Evolutionary conservation across 2,797 vertebrate species (phyloP).

Genomic region (Novumbra hubbsi): DNA sequence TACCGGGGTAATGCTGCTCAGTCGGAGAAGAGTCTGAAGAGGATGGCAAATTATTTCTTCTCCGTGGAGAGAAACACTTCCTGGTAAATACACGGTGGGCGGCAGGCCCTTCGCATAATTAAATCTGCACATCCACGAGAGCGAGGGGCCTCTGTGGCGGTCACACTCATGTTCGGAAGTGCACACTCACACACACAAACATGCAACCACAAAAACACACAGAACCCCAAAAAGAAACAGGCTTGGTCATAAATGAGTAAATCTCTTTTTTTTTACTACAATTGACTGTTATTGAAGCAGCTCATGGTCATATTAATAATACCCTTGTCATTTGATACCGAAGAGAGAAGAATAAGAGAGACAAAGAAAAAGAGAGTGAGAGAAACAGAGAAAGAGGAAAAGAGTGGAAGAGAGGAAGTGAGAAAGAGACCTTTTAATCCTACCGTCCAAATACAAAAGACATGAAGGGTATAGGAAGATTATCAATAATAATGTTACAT

Average conservation of each 20-base stretch:
- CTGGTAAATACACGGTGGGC: constrained; percentile 73
- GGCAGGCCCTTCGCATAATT: constrained; percentile 68
- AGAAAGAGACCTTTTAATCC: not conserved
- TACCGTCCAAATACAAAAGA: no score
- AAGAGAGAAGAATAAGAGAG: not conserved
- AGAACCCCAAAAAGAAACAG: constrained; percentile 1
- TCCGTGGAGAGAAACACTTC: constrained; percentile 64
- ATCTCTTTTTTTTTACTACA: not conserved
- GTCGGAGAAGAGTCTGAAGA: constrained; percentile 67
- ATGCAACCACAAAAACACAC: not conserved
- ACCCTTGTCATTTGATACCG: not conserved
- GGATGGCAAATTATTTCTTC: constrained; percentile 72
- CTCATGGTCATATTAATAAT: not conserved
- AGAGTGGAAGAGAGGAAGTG: not conserved
- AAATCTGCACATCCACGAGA: constrained; percentile 72
- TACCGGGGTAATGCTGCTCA: constrained; percentile 70
- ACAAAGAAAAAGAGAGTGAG: not conserved
- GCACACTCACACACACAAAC: constrained; percentile 30
- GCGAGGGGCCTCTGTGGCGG: constrained; percentile 49
- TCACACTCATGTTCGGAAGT: constrained; percentile 44
- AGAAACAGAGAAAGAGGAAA: not conserved
- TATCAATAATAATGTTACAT: no score
- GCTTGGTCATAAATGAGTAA: not conserved
- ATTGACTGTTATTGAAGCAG: not conserved
- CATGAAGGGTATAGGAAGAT: no score